Evolutionary conservation across 2,113 vertebrate species (phyloP), one percentile per base, ranked within the genome.

Genomic region (Leptobrachium ailaonicum): DNA sequence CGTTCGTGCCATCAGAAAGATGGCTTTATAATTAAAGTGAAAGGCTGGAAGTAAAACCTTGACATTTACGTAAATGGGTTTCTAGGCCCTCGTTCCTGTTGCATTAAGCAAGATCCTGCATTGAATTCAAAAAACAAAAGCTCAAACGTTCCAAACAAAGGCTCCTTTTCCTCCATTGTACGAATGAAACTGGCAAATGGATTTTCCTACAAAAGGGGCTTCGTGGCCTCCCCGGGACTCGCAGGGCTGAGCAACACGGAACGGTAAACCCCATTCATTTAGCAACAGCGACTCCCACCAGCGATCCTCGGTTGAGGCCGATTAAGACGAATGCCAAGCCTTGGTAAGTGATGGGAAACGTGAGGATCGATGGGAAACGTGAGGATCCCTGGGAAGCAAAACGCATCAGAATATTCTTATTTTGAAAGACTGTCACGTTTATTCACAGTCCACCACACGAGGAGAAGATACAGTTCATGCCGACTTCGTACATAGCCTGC

Each of bases 251-350:
- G 64, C 71, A n/a, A n/a, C 71, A 41, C 45, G 53, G 54, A 3
- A 11, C 54, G 68, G 53, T 79, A 79, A 79, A 79, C 58, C 66
- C 56, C 77, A 72, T 79, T 66, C 64, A 79, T 56, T 63, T 58
- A 53, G 40, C 47, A 50, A 50, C 4, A 50, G 40, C 47, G 8
- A 50, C 4, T 5, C 8, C 47, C 47, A 50, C 47, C 47, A 50
- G 4, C 8, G 8, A 50, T 32, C 20, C 20, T 32, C 20, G 20
- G 20, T 32, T 32, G 20, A 32, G 20, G 20, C 20, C 20, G 20
- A 32, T 32, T 32, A 32, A 32, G 20, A 32, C 20, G 20, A 32
- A 32, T 32, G 20, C 20, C 20, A 32, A 32, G 20, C 20, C 20
- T 32, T 32, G 20, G 20, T 32, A 32, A 32, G 0, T 32, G 20